phyloP scores from a whole-genome alignment of 2,113 vertebrate genomes.

The Equus quagga region DNA sequence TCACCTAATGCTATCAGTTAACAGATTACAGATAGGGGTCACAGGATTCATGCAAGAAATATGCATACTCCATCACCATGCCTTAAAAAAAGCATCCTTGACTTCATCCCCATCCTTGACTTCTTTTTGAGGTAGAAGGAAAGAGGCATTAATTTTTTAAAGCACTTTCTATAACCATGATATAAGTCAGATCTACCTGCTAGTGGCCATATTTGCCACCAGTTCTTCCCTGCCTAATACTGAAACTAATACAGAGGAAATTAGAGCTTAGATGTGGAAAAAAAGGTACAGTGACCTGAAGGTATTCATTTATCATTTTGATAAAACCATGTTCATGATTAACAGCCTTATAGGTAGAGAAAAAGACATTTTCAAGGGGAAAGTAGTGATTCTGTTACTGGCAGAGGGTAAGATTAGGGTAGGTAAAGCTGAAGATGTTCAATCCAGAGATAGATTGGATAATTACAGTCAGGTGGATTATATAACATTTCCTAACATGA shows the following conservation, averaged over 20 bases:
- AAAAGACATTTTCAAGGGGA: constrained; percentile 28
- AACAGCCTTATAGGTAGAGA: neutral
- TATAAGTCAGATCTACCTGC: neutral
- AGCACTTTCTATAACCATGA: neutral
- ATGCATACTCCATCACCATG: neutral
- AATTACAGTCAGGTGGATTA: neutral
- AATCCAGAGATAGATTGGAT: neutral
- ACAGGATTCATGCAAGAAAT: neutral
- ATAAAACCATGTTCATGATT: neutral
- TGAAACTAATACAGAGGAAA: neutral
- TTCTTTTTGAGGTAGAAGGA: neutral
- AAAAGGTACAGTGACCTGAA: neutral
- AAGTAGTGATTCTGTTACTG: constrained; percentile 26
- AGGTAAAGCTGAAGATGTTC: neutral
- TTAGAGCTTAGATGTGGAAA: neutral
- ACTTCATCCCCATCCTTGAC: neutral
- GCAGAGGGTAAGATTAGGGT: neutral
- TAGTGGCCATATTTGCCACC: neutral
- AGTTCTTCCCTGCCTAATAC: neutral
- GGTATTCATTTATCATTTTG: constrained; percentile 15
- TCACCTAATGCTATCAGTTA: neutral
- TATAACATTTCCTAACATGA: constrained; percentile 33
- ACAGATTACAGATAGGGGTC: neutral
- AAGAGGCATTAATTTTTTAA: constrained; percentile 2
- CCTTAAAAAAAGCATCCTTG: neutral